Percentiles rank a stretch among this genome's conserved stretches.
Evolutionary conservation across 1,140 invertebrate genomes (phyloP).

Genomic region (Megalonaias nervosa): DNA sequence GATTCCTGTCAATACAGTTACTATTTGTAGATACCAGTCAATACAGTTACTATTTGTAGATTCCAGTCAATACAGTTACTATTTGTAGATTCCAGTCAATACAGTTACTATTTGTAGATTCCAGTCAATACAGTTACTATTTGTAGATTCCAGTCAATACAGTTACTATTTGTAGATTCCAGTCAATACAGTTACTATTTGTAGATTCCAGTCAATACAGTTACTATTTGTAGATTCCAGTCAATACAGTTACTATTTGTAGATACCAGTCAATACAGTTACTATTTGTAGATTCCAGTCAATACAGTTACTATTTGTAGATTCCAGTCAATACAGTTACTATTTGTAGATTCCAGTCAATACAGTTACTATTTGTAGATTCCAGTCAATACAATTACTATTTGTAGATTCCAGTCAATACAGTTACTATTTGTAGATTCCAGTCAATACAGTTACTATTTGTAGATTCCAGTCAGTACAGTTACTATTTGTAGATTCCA

Average conservation of each 20-base stretch:
- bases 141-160: slow-evolving; percentile 6
- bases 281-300: background rate
- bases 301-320: too few relatives aligned
- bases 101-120: too few relatives aligned
- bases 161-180: too few relatives aligned
- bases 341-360: slow-evolving; percentile 2
- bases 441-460: slow-evolving; percentile 7
- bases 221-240: background rate
- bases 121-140: slow-evolving; percentile 7
- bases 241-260: background rate
- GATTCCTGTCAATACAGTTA: slow-evolving; percentile 12
- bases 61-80: slow-evolving; percentile 9
- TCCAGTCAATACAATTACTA: slow-evolving; percentile 9
- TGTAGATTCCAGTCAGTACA: slow-evolving; percentile 7
- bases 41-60: too few relatives aligned
- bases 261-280: slow-evolving; percentile 9
- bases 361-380: too few relatives aligned
- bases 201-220: slow-evolving; percentile 8
- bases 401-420: slow-evolving; percentile 4
- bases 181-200: slow-evolving; percentile 7
- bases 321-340: slow-evolving; percentile 9
- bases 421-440: too few relatives aligned
- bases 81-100: slow-evolving; percentile 3
- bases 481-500: background rate
- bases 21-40: background rate